Conservation (phyloP, 2,113 vertebrate species). For the Rhinopomastus cyanomelas region DNA sequence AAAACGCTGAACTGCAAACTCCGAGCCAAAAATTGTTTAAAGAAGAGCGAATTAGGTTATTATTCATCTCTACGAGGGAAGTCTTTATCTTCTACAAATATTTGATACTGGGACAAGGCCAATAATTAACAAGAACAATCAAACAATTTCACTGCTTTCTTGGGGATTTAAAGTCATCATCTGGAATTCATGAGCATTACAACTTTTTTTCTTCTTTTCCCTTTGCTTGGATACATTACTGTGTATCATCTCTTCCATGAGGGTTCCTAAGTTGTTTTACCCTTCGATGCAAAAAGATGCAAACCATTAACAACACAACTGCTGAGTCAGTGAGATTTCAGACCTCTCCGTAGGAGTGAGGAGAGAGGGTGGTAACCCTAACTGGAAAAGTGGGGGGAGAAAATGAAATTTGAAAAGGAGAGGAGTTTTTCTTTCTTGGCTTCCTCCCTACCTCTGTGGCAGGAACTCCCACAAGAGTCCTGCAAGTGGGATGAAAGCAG, state of each 20-base stretch:
- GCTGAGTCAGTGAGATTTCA: constrained; percentile 34
- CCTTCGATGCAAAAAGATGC: constrained; percentile 52
- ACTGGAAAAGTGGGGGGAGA: background rate
- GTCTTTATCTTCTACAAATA: constrained; percentile 75
- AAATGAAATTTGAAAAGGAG: background rate
- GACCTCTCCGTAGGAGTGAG: background rate
- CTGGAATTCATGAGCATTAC: constrained; percentile 64
- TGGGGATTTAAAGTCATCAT: constrained; percentile 64
- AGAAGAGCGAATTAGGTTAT: constrained; percentile 64
- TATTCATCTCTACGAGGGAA: constrained; percentile 72
- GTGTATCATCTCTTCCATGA: constrained; percentile 12
- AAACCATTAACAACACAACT: constrained; percentile 44
- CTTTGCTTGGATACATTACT: constrained; percentile 11
- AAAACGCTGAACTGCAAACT: constrained; percentile 4
- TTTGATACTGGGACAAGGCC: constrained; percentile 71
- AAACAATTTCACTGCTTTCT: constrained; percentile 69
- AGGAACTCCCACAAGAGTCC: background rate
- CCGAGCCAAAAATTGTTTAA: constrained; percentile 48
- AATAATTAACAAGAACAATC: constrained; percentile 76
- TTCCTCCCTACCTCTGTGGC: background rate
- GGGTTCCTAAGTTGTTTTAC: constrained; percentile 55
- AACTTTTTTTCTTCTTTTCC: background rate
- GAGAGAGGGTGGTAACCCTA: constrained; percentile 24
- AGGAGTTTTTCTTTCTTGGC: constrained; percentile 21
- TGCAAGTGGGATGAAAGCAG: background rate